Evolutionary conservation across 2,113 vertebrate species (phyloP), one percentile per base, ranked within the genome.

Genomic region (Todiramphus saurophagus): DNA sequence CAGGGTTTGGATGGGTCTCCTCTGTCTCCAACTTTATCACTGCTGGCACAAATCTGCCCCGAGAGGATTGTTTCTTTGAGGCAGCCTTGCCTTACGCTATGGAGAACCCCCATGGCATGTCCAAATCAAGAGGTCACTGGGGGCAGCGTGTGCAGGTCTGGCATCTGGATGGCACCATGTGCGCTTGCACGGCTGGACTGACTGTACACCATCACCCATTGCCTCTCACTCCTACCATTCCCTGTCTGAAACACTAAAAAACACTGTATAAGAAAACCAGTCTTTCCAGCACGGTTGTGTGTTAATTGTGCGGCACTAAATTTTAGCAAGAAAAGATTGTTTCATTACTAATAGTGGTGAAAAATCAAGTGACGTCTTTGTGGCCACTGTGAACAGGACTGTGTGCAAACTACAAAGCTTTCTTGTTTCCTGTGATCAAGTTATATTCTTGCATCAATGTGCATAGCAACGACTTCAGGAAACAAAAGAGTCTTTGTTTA

Each of bases 351-450:
- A 66, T 84, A 46, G 24, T 91, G 88, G 79, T 94, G 89, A 90
- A 96, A 96, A 97, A 96, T 93, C 92, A 97, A 97, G 93, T 92
- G 87, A 95, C 89, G 92, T 90, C 94, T 95, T 95, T 96, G 87
- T 95, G 88, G 62, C 77, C 24, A 8, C 79, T 89, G 63, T 74
- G 88, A 96, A 97, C 93, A 96, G 91, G 83, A 80, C 92, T 87
- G 75, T 1, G 0, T 95, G 75, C 67, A 67, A 95, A 83, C 81
- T 92, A 94, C 77, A 98, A 92, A 93, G 93, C 60, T 83, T 84
- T 87, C 91, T 97, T 98, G 92, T 97, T 93, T 93, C 89, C 89
- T 91, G 75, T 82, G 76, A 79, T 93, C 50, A 79, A 96, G 72
- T 94, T 97, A 84, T 97, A 91, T 89, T 96, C 82, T 82, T 51